Evolutionary conservation across 2,888 invertebrate genomes (phyloP), one percentile per base, ranked within the genome.

Genomic region (Diloba caeruleocephala): DNA sequence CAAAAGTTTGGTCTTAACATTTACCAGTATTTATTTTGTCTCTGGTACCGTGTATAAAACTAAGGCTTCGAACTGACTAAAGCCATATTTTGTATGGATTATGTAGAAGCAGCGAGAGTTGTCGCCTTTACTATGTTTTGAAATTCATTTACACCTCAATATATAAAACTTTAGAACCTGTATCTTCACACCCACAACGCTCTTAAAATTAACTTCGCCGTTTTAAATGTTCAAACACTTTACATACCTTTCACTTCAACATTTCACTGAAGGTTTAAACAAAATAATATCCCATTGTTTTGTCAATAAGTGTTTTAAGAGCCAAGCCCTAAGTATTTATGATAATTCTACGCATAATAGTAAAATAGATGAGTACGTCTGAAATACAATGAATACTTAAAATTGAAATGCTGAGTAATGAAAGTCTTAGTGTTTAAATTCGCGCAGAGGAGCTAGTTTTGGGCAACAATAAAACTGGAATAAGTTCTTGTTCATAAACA

Each of bases 311-410:
- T 39, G 15, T 33, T 52, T 42, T 42, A 46, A 51, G 32, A 50
- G 32, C 5, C 28, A 8, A 43, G 25, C 6, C 9, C 17, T 37
- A 32, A 56, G 53, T 62, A 69, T 59, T 65, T 59, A 57, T 62
- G 38, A 55, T 62, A 39, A 58, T 66, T 49, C 46, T 50, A 60
- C 46, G 34, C 43, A 36, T 58, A 62, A 56, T 51, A 57, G 52
- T 55, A 38, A 62, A 71, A 63, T 71, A 26, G 49, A 51, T 29
- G 55, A 49, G 26, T 45, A 29, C 44, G 38, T 48, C 44, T 37
- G 33, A 53, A 63, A 62, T 49, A 77, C 79, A 78, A 76, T 76
- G 67, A 71, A 71, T 63, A 49, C 71, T 69, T 71, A 65, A 74
- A 76, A 71, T 62, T 74, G 50, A 71, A 77, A 72, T 64, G 63